Base-by-base conservation (phyloP, 2,797 vertebrate genomes). In the Cottoperca gobio region DNA sequence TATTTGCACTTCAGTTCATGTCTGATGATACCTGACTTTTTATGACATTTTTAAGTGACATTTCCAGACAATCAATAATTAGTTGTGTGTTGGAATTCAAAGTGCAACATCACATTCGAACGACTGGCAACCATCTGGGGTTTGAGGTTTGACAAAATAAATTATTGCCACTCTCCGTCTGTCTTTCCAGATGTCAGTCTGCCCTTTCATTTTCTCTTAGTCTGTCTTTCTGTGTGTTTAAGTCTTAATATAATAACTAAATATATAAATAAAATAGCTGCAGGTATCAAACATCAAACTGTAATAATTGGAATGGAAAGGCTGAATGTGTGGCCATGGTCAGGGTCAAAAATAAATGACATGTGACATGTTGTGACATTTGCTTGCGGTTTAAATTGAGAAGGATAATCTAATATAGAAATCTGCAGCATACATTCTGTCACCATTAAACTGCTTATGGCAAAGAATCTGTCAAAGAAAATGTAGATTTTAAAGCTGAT, bases 1-100 rank as follows among this genome's bases (percentile, higher is more conserved):
- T 63, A 72, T 79, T 70, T 61, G 59, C 62, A 40, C 67, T 74
- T 73, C 48, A 69, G 40, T 78, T 75, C 48, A 59, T 65, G 46
- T 75, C 73, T 84, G 64, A 80, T 76, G 74, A 69, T 50, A 79
- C 67, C 45, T 79, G 83, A 82, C 58, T 81, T 79, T 72, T 77
- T 35, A 62, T 67, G 61, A 86, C 64, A 83, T 82, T 84, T 83
- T 84, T 76, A 74, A 69, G 10, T 83, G 79, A 89, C 85, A 91
- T 91, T 91, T 89, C 58, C 49, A 84, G 78, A 71, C 73, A 73
- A 90, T 89, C 87, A 88, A 87, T 86, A 80, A 90, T 88, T 90
- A 86, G 80, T 80, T 71, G 61, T 79, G 72, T 84, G 62, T 69
- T 78, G 55, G 78, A 89, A 87, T 88, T 81, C 85, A 70, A 84